These are phyloP conservation scores for Rhinopomastus cyanomelas DNA, from an alignment of 2,113 vertebrate genomes.

Conservation along the genomic window DNA sequence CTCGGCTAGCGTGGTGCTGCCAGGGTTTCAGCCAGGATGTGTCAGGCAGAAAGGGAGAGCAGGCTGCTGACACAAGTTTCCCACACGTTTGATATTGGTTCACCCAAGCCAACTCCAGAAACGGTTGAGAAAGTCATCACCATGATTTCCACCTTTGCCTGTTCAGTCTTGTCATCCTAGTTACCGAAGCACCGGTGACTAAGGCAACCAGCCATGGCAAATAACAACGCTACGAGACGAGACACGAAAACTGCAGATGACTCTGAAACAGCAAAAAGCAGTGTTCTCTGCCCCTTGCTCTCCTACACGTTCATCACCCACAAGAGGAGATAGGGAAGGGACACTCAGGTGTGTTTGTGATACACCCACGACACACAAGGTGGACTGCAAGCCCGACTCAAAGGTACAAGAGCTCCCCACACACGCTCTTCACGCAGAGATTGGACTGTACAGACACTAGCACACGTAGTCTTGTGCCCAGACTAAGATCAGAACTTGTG, in stretches of 20 bases:
- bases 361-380: not conserved
- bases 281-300: not conserved
- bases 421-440: not conserved
- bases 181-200: slow-evolving; percentile 53
- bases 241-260: slow-evolving; percentile 17
- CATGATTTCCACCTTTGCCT: slow-evolving; percentile 50
- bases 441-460: not conserved
- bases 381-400: not conserved
- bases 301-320: accelerated
- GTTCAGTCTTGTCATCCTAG: slow-evolving; percentile 49
- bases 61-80: not conserved
- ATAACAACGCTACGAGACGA: not conserved
- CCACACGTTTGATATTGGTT: not conserved
- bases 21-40: not conserved
- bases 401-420: not conserved
- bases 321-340: not conserved
- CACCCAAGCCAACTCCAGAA: not conserved
- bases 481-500: not conserved
- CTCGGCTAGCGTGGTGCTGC: not conserved
- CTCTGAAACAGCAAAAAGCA: not conserved
- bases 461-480: not conserved
- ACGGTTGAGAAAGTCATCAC: slow-evolving; percentile 41
- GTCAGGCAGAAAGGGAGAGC: not conserved
- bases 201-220: slow-evolving; percentile 55
- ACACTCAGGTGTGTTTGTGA: not conserved